phyloP scores from a whole-genome alignment of 2,797 vertebrate genomes.

The Thaleichthys pacificus region DNA sequence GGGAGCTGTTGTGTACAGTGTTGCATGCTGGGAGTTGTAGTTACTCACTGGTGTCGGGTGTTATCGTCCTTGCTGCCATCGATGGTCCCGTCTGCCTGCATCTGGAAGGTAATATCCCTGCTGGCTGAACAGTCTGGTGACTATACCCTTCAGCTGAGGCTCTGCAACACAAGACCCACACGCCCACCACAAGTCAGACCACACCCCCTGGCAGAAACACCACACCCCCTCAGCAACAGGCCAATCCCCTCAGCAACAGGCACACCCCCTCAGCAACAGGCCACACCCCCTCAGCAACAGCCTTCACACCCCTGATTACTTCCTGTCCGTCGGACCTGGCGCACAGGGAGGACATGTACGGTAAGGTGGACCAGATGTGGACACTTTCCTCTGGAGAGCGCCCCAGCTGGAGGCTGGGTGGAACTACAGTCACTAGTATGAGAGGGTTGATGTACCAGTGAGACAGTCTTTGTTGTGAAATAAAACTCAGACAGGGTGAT shows the following conservation, averaged over 20 bases:
- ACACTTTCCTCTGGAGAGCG: too few species aligned
- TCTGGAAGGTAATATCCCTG: constrained; percentile 99
- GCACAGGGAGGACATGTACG: too few species aligned
- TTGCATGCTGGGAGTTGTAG: constrained; percentile 15
- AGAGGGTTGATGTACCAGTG: too few species aligned
- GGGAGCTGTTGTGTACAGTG: background rate
- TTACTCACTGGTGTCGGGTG: constrained; percentile 97
- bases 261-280: too few species aligned
- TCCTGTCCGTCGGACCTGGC: too few species aligned
- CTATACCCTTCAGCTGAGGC: constrained; percentile 99
- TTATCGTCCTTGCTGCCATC: constrained; percentile 99
- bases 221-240: background rate
- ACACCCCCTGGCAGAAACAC: background rate
- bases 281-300: background rate
- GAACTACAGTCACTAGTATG: too few species aligned
- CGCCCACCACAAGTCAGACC: background rate
- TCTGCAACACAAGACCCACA: constrained; percentile 78
- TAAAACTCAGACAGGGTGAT: too few species aligned
- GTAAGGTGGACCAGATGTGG: too few species aligned
- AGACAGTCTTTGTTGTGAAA: too few species aligned
- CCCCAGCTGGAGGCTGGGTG: too few species aligned
- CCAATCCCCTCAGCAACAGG: background rate
- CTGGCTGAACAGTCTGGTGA: constrained; percentile 99
- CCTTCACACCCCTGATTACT: too few species aligned
- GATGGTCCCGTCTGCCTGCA: constrained; percentile 97